phyloP scores from a whole-genome alignment of 2,113 vertebrate species.

The Macheiramphus alcinus region DNA sequence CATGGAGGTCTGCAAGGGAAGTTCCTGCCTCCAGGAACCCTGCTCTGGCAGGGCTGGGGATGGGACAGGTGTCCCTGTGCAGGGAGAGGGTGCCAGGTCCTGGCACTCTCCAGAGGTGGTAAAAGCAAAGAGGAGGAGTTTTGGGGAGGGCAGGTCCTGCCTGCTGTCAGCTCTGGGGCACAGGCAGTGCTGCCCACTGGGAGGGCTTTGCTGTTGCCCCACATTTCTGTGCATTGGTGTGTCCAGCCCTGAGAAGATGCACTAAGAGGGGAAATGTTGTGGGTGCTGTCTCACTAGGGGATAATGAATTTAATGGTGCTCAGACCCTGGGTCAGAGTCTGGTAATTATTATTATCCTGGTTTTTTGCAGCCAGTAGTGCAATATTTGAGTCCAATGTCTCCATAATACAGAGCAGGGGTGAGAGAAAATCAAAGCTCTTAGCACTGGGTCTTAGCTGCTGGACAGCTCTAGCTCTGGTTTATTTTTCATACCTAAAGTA shows the following conservation, averaged over 20 bases:
- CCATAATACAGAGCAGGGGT: not conserved
- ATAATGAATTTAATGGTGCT: not conserved
- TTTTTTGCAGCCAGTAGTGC: not conserved
- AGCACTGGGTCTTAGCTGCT: not conserved
- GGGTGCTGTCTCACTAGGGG: not conserved
- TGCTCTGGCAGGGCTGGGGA: not conserved
- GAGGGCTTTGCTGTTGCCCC: not conserved
- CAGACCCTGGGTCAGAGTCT: not conserved
- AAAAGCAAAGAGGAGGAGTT: not conserved
- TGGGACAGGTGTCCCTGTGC: fast-evolving
- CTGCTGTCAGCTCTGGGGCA: not conserved
- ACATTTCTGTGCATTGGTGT: fast-evolving
- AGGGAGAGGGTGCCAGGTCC: not conserved
- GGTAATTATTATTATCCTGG: not conserved
- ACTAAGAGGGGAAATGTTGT: not conserved
- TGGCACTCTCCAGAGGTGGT: not conserved
- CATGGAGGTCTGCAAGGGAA: not conserved
- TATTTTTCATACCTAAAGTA: not conserved
- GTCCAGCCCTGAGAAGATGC: not conserved
- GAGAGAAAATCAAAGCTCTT: not conserved
- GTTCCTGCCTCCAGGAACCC: not conserved
- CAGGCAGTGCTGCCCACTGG: not conserved
- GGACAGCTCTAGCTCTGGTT: not conserved
- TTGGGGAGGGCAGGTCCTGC: not conserved
- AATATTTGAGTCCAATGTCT: not conserved